phyloP scores from a whole-genome alignment of 1,140 invertebrate genomes.

The Carcinoscorpius rotundicauda region DNA sequence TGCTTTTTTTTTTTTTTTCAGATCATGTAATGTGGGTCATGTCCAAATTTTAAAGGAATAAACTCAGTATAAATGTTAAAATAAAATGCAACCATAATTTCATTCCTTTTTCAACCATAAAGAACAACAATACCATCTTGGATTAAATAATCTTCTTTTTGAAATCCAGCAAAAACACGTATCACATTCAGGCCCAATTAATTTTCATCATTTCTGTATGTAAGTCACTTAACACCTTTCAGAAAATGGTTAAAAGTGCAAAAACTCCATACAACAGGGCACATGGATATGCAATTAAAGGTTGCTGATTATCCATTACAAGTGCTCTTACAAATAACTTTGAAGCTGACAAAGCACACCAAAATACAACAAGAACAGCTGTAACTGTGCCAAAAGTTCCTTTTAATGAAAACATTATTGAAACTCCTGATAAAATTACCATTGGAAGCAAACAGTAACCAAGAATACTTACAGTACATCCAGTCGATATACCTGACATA shows the following conservation, averaged over 20 bases:
- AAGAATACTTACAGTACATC: slow-evolving; percentile 77
- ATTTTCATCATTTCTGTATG: too few relatives aligned
- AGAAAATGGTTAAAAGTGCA: slow-evolving; percentile 86
- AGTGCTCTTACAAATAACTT: slow-evolving; percentile 87
- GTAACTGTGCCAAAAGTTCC: slow-evolving; percentile 43
- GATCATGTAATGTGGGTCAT: too few relatives aligned
- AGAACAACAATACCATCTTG: too few relatives aligned
- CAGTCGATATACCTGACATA: slow-evolving; percentile 55
- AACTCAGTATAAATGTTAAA: too few relatives aligned
- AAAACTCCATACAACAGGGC: slow-evolving; percentile 90
- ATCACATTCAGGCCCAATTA: too few relatives aligned
- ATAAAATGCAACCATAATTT: too few relatives aligned
- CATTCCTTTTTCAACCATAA: too few relatives aligned
- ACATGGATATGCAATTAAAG: slow-evolving; percentile 89
- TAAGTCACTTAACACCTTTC: slow-evolving; percentile 27
- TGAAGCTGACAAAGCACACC: slow-evolving; percentile 85
- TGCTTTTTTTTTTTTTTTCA: too few relatives aligned
- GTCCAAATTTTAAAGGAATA: too few relatives aligned
- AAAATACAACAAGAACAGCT: slow-evolving; percentile 60
- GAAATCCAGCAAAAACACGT: too few relatives aligned
- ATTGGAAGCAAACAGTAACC: slow-evolving; percentile 93
- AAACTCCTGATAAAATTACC: slow-evolving; percentile 67
- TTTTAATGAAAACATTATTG: slow-evolving; percentile 65
- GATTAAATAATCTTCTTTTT: too few relatives aligned
- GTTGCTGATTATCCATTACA: slow-evolving; percentile 75